Evolutionary conservation across 2,797 vertebrate genomes (phyloP).

Genomic region (Loriculus beryllinus): DNA sequence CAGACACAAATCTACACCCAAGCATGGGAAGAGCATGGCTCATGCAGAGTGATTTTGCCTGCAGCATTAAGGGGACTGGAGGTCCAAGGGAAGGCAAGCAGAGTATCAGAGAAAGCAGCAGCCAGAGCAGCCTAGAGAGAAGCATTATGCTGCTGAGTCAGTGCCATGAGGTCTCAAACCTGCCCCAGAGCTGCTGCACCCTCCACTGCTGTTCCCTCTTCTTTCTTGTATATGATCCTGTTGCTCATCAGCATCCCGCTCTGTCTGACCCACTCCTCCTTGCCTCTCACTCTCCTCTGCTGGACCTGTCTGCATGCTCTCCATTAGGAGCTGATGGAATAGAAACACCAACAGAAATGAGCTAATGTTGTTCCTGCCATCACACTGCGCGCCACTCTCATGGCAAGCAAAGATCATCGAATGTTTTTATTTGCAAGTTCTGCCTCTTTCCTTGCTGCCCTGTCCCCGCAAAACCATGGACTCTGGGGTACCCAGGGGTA

Average conservation of each 20-base stretch:
- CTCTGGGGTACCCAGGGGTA: background rate
- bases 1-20: fast-evolving
- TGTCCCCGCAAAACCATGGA: background rate
- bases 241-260: background rate
- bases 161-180: background rate
- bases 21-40: background rate
- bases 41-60: background rate
- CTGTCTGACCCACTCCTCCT: background rate
- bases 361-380: background rate
- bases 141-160: background rate
- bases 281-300: background rate
- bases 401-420: background rate
- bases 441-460: background rate
- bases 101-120: background rate
- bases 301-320: background rate
- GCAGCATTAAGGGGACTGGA: background rate
- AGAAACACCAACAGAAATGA: background rate
- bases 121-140: background rate
- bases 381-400: background rate
- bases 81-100: background rate
- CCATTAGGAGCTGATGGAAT: background rate
- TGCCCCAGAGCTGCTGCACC: background rate
- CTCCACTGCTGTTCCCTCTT: background rate
- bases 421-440: background rate
- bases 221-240: background rate